Percentiles rank a stretch among this genome's conserved stretches.
phyloP scores from a whole-genome alignment of 1,140 invertebrate genomes.

The Rhopalosiphum maidis region DNA sequence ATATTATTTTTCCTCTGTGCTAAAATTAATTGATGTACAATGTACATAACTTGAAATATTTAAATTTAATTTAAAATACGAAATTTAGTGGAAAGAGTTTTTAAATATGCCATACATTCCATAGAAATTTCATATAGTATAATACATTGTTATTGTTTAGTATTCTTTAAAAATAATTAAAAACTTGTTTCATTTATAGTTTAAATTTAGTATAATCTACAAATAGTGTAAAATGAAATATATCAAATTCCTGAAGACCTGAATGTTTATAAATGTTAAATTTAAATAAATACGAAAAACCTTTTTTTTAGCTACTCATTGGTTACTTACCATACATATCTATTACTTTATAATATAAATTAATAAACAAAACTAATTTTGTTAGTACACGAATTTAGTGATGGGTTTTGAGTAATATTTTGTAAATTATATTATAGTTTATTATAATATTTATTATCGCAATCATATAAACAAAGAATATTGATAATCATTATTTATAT shows the following conservation, averaged over 20 bases:
- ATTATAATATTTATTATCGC: not conserved
- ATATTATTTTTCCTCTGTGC: not conserved
- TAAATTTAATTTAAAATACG: not conserved
- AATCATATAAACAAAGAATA: not conserved
- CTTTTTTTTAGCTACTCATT: not conserved
- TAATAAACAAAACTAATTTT: not conserved
- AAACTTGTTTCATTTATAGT: not conserved
- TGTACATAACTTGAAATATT: not conserved
- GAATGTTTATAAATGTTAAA: not conserved
- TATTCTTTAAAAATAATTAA: not conserved
- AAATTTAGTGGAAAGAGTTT: not conserved
- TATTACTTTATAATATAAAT: not conserved
- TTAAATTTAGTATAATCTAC: not conserved
- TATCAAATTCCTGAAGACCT: not conserved
- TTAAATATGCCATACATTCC: not conserved
- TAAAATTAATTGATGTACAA: not conserved
- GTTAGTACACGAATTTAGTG: not conserved
- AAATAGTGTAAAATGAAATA: not conserved
- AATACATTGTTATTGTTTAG: not conserved
- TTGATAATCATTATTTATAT: not conserved
- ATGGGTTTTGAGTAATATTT: not conserved
- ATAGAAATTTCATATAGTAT: not conserved
- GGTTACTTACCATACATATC: not conserved
- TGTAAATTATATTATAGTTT: not conserved
- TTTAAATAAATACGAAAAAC: not conserved